phyloP scores from a whole-genome alignment of 1,140 invertebrate species.

The Batillaria attramentaria region DNA sequence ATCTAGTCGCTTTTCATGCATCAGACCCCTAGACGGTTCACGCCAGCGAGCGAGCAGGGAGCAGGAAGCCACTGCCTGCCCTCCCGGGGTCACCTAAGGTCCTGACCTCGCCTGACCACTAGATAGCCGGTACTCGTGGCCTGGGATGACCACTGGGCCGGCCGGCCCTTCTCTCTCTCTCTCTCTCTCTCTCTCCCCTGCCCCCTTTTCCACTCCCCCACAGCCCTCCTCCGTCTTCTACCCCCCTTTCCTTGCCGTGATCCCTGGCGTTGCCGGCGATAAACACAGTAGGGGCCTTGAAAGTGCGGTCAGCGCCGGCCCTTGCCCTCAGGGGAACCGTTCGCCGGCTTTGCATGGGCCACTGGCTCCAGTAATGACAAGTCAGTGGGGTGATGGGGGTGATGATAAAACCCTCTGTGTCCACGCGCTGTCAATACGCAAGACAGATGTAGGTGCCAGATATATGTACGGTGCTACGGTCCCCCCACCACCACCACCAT shows the following conservation, averaged over 20 bases:
- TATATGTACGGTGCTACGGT: not conserved
- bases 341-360: conserved; percentile 26
- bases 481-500: not conserved
- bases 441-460: conserved; percentile 22
- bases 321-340: not conserved
- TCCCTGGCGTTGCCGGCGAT: not conserved
- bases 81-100: conserved; percentile 16
- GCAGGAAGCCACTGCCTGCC: not conserved
- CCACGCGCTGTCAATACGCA: not conserved
- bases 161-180: not conserved
- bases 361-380: conserved; percentile 29
- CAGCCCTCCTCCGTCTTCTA: not conserved
- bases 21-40: not conserved
- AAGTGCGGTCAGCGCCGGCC: not conserved
- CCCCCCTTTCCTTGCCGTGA: not conserved
- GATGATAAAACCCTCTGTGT: conserved; percentile 14
- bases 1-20: not conserved
- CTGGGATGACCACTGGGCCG: conserved; percentile 22
- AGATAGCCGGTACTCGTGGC: not conserved
- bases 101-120: conserved; percentile 3
- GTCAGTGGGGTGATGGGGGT: not conserved
- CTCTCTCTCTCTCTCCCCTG: not conserved
- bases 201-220: not conserved
- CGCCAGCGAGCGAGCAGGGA: not conserved
- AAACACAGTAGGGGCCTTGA: not conserved